Conservation (phyloP, 2,797 vertebrate genomes). For the Margarornis squamiger region DNA sequence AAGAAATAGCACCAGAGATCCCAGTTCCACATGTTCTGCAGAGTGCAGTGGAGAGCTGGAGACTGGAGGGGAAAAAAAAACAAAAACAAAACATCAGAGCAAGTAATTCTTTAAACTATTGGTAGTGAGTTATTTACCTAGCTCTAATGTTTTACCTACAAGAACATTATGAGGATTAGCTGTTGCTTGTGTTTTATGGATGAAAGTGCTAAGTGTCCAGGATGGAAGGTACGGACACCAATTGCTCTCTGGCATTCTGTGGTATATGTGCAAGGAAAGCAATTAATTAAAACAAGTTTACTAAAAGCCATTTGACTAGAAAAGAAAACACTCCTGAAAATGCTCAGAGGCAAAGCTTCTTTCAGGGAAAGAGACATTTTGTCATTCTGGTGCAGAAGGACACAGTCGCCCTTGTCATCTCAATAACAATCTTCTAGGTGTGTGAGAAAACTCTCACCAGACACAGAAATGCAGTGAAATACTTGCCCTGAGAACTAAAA, state of each 20-base stretch:
- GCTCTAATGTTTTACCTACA: neutral
- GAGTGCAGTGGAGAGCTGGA: neutral
- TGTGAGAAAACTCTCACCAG: neutral
- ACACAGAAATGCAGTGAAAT: neutral
- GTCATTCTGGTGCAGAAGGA: neutral
- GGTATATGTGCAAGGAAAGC: neutral
- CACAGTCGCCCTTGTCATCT: neutral
- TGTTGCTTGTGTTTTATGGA: neutral
- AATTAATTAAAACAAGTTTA: constrained; percentile 3
- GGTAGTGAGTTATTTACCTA: neutral
- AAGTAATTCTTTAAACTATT: neutral
- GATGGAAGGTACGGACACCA: neutral
- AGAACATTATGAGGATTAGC: neutral
- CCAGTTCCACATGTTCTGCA: neutral
- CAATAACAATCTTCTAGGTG: neutral
- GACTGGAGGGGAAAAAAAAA: neutral
- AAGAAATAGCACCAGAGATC: neutral
- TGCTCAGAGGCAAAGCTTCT: neutral
- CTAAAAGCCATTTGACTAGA: neutral
- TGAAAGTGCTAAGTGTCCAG: neutral
- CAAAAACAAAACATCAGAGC: neutral
- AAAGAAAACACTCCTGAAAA: neutral
- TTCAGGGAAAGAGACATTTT: neutral
- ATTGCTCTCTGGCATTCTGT: neutral
- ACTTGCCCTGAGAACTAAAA: neutral